Evolutionary conservation across 1,140 invertebrate species (phyloP), one percentile per base, ranked within the genome.

Genomic region (Anthonomus grandis): DNA sequence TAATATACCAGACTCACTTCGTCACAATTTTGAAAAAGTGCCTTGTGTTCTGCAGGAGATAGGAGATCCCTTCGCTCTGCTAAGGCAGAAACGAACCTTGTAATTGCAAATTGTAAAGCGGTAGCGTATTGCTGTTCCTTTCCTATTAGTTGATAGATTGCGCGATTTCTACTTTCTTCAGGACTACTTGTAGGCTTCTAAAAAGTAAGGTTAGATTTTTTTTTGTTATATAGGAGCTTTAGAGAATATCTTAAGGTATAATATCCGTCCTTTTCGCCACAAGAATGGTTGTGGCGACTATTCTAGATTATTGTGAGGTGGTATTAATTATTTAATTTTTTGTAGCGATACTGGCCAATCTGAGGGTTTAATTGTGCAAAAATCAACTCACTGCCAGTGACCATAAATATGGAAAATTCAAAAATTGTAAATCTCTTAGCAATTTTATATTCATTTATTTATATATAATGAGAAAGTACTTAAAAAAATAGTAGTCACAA

Each of bases 1-100:
- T 48, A 13, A 19, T 2, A 25, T 19, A 12, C 4, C 22, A 17
- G 23, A 54, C 22, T 56, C 15, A 84, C 83, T 75, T 91, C 89
- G 71, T 91, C 88, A 49, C 86, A 80, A 70, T 91, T 91, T 74
- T 91, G 89, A 69, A 91, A 91, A 9, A 91, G 75, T 6, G 85
- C 80, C 68, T 83, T 78, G 70, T 91, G 87, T 66, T 91, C 88
- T 21, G 80, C 79, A 3, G 83, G 78, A 0, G 83, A 82, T 12
- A 90, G 81, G 1, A 91, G 75, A 61, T 91, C 89, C 38, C 81
- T 81, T 48, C 85, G 78, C 63, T 90, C 87, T 2, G 81, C 75
- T 49, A 91, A 64, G 0, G 88, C 85, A 4, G 81, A 81, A 12
- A 87, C 80, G 66, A 89, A 91, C 49, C 87, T 79, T 24, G 84